phyloP scores from a whole-genome alignment of 2,113 vertebrate genomes.

The Amphiprion percula region DNA sequence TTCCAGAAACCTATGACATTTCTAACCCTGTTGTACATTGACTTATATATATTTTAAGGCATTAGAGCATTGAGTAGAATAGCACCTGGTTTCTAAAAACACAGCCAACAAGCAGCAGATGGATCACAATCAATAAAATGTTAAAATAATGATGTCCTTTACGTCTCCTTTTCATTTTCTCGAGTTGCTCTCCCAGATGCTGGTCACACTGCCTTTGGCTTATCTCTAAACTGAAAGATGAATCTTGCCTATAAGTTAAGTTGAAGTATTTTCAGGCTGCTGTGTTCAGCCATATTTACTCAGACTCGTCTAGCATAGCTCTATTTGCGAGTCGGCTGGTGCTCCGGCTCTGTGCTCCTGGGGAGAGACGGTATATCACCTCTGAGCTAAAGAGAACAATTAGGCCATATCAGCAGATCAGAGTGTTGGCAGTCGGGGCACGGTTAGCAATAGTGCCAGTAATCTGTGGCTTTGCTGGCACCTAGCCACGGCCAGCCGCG shows the following conservation, averaged over 20 bases:
- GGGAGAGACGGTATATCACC: constrained; percentile 64
- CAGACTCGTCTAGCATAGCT: background rate
- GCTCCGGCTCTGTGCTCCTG: constrained; percentile 28
- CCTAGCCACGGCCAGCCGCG: constrained; percentile 58
- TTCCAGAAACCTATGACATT: background rate
- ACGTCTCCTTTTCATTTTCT: background rate
- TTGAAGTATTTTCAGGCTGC: constrained; percentile 14
- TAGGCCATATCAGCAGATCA: constrained; percentile 78
- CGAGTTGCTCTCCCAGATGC: background rate
- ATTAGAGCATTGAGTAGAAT: background rate
- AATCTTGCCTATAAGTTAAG: background rate
- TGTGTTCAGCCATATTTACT: background rate
- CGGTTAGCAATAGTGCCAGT: constrained; percentile 71
- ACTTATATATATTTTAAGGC: no score
- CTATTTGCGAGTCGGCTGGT: background rate
- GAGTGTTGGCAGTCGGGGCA: constrained; percentile 69
- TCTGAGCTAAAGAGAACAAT: constrained; percentile 79
- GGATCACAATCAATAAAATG: background rate
- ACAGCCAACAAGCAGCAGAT: background rate
- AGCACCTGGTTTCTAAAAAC: background rate
- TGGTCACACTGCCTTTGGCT: background rate
- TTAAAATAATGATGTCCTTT: background rate
- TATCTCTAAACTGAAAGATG: background rate
- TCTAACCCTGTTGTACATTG: background rate
- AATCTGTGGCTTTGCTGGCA: constrained; percentile 78